These are phyloP conservation scores for Varroa destructor DNA, from an alignment of 1,140 invertebrate species.

Conservation along the genomic window DNA sequence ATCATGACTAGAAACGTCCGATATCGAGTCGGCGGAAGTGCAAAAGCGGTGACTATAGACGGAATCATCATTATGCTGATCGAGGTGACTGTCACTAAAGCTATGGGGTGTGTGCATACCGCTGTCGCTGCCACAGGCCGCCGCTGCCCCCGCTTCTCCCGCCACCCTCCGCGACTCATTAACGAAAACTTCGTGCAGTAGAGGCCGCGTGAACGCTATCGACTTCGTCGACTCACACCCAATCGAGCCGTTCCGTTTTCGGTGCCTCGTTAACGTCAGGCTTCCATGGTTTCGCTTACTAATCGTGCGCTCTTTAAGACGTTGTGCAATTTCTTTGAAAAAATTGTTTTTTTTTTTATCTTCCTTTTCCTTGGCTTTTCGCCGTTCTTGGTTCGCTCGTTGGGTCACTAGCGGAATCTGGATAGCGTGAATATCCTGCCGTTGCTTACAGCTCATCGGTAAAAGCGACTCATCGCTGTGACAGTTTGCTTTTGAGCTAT, in stretches of 20 bases:
- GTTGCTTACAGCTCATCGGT: neutral
- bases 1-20: no score
- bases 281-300: neutral
- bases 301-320: constrained; percentile 20
- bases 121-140: neutral
- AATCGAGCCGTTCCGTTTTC: constrained; percentile 4
- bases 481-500: no score
- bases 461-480: no score
- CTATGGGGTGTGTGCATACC: constrained; percentile 1
- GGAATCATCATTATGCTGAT: neutral
- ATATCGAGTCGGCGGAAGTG: no score
- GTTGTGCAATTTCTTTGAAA: constrained; percentile 1
- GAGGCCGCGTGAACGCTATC: constrained; percentile 18
- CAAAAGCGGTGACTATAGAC: no score
- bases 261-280: neutral
- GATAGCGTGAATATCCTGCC: constrained; percentile 12
- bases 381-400: neutral
- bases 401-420: constrained; percentile 7
- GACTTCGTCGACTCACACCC: constrained; percentile 23
- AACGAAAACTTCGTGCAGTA: neutral
- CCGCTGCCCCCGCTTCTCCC: neutral
- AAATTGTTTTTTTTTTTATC: constrained; percentile 6
- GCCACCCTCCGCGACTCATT: neutral
- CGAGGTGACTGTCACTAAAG: constrained; percentile 26
- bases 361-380: neutral